These are phyloP conservation scores for Rhingia rostrata DNA, from an alignment of 2,888 invertebrate species.

Conservation along the genomic window DNA sequence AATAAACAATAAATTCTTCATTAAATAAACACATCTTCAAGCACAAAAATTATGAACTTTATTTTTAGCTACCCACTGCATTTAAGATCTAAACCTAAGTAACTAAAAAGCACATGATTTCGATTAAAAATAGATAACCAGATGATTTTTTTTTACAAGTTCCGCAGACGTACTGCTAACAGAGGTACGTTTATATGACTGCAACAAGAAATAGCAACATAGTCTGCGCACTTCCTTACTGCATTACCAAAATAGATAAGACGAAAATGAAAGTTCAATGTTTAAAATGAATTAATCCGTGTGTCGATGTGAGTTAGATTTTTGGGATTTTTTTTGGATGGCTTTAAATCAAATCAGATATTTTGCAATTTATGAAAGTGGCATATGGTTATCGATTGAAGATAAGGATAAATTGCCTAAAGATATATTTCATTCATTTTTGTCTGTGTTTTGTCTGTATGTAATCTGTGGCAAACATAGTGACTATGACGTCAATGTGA, in stretches of 20 bases:
- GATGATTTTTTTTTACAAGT: background rate
- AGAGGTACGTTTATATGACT: background rate
- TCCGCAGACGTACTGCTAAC: background rate
- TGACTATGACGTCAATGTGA: constrained; percentile 39
- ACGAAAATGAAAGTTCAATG: constrained; percentile 50
- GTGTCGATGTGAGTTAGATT: background rate
- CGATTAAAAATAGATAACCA: constrained; percentile 28
- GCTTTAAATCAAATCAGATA: background rate
- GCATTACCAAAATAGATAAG: constrained; percentile 24
- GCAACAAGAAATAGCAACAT: background rate
- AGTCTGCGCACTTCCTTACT: constrained; percentile 19
- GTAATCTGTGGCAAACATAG: constrained; percentile 40
- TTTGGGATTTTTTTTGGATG: background rate
- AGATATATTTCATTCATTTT: constrained; percentile 1
- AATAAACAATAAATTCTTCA: constrained; percentile 31
- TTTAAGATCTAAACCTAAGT: constrained; percentile 53
- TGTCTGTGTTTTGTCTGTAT: background rate
- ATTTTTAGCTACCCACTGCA: constrained; percentile 58
- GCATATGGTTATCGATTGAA: constrained; percentile 57
- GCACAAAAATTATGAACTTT: constrained; percentile 52
- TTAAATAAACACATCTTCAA: constrained; percentile 55
- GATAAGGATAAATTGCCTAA: constrained; percentile 40
- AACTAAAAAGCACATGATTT: constrained; percentile 40
- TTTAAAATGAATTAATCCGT: constrained; percentile 8
- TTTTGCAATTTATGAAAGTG: background rate